Evolutionary conservation across 2,797 vertebrate genomes (phyloP), one percentile per base, ranked within the genome.

Genomic region (Octomys mimax): DNA sequence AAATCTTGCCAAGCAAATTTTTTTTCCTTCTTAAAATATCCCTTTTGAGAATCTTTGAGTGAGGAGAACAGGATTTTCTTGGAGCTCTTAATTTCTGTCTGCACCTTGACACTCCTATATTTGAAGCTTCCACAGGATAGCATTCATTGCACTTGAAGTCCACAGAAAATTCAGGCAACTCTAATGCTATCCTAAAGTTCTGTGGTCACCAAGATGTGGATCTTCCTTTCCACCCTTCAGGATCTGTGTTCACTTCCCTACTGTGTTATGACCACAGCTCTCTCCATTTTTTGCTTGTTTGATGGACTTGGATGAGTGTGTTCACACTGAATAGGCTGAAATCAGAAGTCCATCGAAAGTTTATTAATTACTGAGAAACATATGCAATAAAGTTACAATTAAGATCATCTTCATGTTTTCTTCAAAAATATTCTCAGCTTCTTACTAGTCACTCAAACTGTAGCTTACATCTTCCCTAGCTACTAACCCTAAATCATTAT

Each of bases 401-500:
- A 79, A 79, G 31, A 61, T 1, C 0, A 54, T 52, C 14, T 52
- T 39, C 8, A 73, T 3, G 26, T 73, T 73, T 87, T 84, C 82
- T 85, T 90, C 87, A 71, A 88, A 68, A 82, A n/a, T 71, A n/a
- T 42, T 62, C 84, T 91, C 13, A 85, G 66, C 12, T 87, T 68
- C 68, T 21, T 64, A 52, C 52, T 77, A 80, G 14, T 87, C 5
- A 46, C 78, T 87, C 73, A 81, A 83, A 42, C 71, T 80, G 0
- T 2, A 87, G 9, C 70, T 84, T 87, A 14, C 9, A 16, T 42
- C 77, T 70, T 68, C 22, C 19, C 0, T 70, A 77, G 11, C 13
- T 57, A 79, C 52, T 89, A 82, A 39, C 0, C 6, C 1, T 18
- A 92, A 62, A 75, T 94, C 18, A 24, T 36, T 87, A 10, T 52